Evolutionary conservation across 2,113 vertebrate genomes (phyloP), one percentile per base, ranked within the genome.

Genomic region (Baryphthengus martii): DNA sequence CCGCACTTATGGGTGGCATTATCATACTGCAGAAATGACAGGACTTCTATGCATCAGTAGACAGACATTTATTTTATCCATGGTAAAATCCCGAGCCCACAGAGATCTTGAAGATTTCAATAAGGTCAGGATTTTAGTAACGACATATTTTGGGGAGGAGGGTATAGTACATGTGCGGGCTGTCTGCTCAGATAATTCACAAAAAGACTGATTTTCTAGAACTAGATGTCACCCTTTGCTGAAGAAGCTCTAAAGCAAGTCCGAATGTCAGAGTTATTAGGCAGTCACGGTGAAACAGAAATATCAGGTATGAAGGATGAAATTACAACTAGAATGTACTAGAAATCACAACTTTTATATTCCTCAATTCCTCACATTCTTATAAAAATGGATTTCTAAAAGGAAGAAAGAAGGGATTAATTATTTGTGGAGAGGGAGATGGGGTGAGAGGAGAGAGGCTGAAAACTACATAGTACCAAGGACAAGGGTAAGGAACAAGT

Each of bases 161-260:
- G 1, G 2, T 28, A 47, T 1, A 24, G 25, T 0, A 0, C 29
- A 39, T 2, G 1, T 16, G 11, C 0, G 3, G 63, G 28, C 23
- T 58, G 14, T 23, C 71, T 86, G 23, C 71, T 92, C 31, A 21
- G 23, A 24, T 19, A 67, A 50, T 49, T 44, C 42, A 40, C 42
- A 33, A 8, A 13, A 65, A 56, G 19, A 29, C 26, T 89, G 52
- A 44, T 61, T 67, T 91, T 79, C 81, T 72, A 37, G 71, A 94
- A 88, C 21, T 29, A 72, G 62, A 62, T 73, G 2, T 16, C 40
- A 79, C 23, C 25, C 25, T 62, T 65, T 40, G 17, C 50, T 8
- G 23, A 89, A 90, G 42, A 50, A 55, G 4, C 28, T 77, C 39
- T 53, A 56, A 49, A 80, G 13, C 15, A 87, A 67, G 88, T 66